Evolutionary conservation across 1,140 invertebrate species (phyloP).

Genomic region (Alviniconcha marisindica): DNA sequence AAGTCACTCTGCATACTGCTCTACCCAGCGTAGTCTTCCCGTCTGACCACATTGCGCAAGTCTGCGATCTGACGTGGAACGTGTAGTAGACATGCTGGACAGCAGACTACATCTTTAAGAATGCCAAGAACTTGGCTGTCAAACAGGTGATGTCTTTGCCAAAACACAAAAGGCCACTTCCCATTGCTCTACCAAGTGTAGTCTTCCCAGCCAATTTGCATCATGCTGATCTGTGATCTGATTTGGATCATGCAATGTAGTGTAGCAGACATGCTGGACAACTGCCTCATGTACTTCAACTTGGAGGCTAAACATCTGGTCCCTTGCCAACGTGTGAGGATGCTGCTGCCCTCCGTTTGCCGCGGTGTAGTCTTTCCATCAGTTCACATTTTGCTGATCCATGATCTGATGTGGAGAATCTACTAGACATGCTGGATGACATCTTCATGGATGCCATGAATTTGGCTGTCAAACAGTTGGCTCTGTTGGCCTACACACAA

Average conservation of each 20-base stretch:
- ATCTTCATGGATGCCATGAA: slow-evolving; percentile 86
- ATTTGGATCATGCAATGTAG: no score
- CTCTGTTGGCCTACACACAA: slow-evolving; percentile 88
- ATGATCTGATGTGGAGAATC: no score
- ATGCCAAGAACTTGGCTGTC: slow-evolving; percentile 82
- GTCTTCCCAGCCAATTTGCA: slow-evolving; percentile 95
- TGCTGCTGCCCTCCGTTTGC: no score
- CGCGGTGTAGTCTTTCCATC: no score
- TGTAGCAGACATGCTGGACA: no score
- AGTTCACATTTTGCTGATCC: no score
- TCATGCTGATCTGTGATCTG: slow-evolving; percentile 90
- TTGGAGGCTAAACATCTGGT: no score
- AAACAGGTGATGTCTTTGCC: slow-evolving; percentile 87
- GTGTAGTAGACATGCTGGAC: no score
- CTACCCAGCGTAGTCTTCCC: slow-evolving; percentile 92
- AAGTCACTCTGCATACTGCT: slow-evolving; percentile 83
- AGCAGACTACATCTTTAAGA: slow-evolving; percentile 94
- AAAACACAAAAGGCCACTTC: slow-evolving; percentile 83
- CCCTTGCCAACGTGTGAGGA: no score
- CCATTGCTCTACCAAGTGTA: slow-evolving; percentile 89
- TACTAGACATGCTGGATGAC: slow-evolving; percentile 95
- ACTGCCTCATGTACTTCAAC: no score
- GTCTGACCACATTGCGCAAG: slow-evolving; percentile 93
- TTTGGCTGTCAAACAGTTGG: slow-evolving; percentile 82
- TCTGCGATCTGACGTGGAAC: slow-evolving; percentile 84